Evolutionary conservation across 2,797 vertebrate species (phyloP).

Genomic region (Pipistrellus pipistrellus): DNA sequence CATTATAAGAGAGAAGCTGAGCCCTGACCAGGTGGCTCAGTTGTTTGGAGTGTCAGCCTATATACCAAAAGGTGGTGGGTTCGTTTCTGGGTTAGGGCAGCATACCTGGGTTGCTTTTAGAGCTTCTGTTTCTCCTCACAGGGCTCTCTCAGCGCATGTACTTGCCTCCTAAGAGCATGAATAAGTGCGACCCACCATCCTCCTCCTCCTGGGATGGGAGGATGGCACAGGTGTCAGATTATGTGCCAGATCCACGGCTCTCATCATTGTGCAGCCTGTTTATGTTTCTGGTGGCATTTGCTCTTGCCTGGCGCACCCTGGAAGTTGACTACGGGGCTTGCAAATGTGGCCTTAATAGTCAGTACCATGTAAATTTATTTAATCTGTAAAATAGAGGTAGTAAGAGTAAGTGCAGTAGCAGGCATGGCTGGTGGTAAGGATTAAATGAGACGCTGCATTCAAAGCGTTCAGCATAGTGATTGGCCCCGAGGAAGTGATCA

Average conservation of each 20-base stretch:
- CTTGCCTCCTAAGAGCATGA: not conserved
- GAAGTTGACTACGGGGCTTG: not conserved
- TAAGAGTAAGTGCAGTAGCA: not conserved
- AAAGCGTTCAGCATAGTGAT: not conserved
- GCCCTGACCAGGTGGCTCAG: not conserved
- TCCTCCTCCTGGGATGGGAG: not conserved
- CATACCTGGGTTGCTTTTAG: not conserved
- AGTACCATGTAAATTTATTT: not conserved
- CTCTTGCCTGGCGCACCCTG: not conserved
- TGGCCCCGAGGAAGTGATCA: not conserved
- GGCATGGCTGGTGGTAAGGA: not conserved
- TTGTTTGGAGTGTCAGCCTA: not conserved
- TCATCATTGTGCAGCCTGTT: not conserved
- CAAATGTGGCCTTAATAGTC: not conserved
- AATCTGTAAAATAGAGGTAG: not conserved
- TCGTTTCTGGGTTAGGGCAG: not conserved
- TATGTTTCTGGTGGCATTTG: not conserved
- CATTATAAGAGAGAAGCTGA: not conserved
- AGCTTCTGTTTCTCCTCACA: not conserved
- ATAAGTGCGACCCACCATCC: not conserved
- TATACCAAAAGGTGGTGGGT: not conserved
- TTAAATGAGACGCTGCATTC: not conserved
- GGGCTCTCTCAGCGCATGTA: not conserved
- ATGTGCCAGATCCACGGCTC: not conserved
- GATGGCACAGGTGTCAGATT: not conserved